A percentile compares a stretch with the other conserved stretches of the same genome.
These are phyloP conservation scores for Axis porcinus DNA, from an alignment of 2,113 vertebrate genomes.

Conservation along the genomic window DNA sequence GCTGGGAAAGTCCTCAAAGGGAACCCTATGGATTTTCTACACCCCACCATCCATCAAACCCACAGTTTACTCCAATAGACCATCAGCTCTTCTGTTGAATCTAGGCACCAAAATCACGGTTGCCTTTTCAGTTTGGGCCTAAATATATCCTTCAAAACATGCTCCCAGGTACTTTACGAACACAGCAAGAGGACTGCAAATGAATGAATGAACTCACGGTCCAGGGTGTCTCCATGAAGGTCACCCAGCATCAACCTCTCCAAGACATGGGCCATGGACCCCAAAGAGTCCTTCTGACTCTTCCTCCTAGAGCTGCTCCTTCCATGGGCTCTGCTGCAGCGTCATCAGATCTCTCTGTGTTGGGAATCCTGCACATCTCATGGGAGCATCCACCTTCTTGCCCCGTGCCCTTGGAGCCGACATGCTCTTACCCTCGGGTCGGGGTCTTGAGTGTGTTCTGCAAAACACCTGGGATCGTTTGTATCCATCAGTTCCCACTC, in stretches of 20 bases:
- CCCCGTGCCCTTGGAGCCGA: rapidly evolving
- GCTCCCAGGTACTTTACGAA: rapidly evolving
- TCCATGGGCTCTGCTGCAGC: not conserved
- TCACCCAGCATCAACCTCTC: not conserved
- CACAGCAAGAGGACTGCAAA: not conserved
- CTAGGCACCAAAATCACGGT: not conserved
- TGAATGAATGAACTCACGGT: rapidly evolving
- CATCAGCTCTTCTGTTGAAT: rapidly evolving
- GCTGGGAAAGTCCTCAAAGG: not conserved
- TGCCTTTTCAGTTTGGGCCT: not conserved
- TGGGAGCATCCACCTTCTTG: rapidly evolving
- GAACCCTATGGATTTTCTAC: rapidly evolving
- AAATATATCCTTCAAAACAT: no score
- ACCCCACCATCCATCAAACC: not conserved
- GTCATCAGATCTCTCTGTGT: rapidly evolving
- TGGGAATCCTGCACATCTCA: rapidly evolving
- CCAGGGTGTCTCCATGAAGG: not conserved
- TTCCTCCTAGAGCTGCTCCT: rapidly evolving
- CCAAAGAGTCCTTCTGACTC: not conserved
- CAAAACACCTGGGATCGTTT: not conserved
- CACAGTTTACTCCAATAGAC: no score
- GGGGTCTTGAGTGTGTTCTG: not conserved
- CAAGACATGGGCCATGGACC: rapidly evolving
- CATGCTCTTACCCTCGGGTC: rapidly evolving
- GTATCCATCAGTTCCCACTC: rapidly evolving